Conservation (phyloP, 2,888 invertebrate species). For the Cephus nigrinus region DNA sequence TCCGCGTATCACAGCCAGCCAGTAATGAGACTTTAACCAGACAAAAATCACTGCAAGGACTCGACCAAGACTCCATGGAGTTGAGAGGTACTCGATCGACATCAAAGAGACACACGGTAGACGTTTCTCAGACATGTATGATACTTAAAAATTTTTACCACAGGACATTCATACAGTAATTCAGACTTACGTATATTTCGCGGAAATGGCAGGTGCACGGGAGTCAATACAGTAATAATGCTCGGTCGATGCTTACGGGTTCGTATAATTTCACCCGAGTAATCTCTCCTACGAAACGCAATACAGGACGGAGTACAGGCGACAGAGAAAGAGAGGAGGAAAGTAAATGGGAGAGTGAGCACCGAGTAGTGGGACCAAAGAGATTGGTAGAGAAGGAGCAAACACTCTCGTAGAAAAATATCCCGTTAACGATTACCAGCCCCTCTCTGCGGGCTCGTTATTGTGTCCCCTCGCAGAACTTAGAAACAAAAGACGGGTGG, state of each 20-base stretch:
- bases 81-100: neutral
- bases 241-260: too few relatives aligned
- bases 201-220: too few relatives aligned
- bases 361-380: conserved; percentile 23
- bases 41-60: neutral
- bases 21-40: neutral
- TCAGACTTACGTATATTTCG: too few relatives aligned
- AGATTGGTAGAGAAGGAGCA: conserved; percentile 23
- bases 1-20: neutral
- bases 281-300: neutral
- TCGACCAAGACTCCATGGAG: too few relatives aligned
- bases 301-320: neutral
- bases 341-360: conserved; percentile 16
- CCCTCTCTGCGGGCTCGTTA: conserved; percentile 52
- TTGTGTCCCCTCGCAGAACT: conserved; percentile 54
- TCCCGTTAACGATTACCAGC: conserved; percentile 62
- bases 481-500: conserved; percentile 62
- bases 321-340: conserved; percentile 17
- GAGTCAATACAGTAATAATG: too few relatives aligned
- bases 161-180: too few relatives aligned
- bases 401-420: conserved; percentile 49
- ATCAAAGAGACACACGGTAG: too few relatives aligned
- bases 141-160: too few relatives aligned
- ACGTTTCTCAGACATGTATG: too few relatives aligned
- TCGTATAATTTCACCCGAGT: neutral